A percentile compares a stretch with the other conserved stretches of the same genome.
Conservation (phyloP, 2,113 vertebrate species). For the Neoarius graeffei region DNA sequence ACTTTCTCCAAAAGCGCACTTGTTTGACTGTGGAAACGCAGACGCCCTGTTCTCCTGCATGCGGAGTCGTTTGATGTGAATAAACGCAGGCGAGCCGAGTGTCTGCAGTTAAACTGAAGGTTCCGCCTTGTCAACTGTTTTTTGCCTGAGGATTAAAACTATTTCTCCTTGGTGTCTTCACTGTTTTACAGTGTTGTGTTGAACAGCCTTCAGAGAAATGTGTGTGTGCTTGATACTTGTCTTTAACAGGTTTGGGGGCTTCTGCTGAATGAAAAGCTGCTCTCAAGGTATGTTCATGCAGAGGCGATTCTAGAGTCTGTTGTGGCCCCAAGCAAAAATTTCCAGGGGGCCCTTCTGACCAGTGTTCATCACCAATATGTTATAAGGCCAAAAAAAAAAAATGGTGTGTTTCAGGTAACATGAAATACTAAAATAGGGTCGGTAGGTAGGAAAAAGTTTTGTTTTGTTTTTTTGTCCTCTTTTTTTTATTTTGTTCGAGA, state of each 20-base stretch:
- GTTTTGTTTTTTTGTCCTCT: no score
- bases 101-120: background rate
- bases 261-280: background rate
- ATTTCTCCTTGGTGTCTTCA: background rate
- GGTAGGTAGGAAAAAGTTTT: no score
- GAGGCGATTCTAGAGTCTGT: no score
- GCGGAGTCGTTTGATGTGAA: background rate
- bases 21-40: background rate
- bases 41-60: no score
- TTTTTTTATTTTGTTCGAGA: no score
- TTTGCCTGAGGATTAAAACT: background rate
- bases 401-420: no score
- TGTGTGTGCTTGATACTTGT: background rate
- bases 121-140: background rate
- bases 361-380: no score
- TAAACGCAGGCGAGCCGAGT: background rate
- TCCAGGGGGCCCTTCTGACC: no score
- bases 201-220: background rate
- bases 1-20: background rate
- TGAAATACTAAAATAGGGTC: no score
- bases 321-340: no score
- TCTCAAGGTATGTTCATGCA: background rate
- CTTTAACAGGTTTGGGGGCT: background rate
- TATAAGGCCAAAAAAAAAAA: no score
- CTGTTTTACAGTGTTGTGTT: background rate